phyloP scores from a whole-genome alignment of 1,140 invertebrate genomes.

The Eriosoma lanigerum region DNA sequence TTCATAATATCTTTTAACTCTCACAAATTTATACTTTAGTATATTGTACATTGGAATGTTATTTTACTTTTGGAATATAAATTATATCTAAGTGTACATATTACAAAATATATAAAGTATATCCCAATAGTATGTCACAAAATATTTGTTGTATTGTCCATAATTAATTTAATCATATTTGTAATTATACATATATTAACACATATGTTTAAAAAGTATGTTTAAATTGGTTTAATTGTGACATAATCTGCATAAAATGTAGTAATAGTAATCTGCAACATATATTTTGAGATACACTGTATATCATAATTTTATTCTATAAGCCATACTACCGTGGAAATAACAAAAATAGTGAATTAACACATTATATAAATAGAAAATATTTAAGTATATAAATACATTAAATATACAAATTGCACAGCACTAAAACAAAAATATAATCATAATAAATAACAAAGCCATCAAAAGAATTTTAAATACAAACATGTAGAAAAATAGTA shows the following conservation, averaged over 20 bases:
- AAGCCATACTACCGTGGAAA: not conserved
- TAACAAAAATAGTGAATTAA: no score
- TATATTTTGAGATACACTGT: not conserved
- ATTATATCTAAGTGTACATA: constrained; percentile 3
- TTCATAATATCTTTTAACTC: not conserved
- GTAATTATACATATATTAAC: no score
- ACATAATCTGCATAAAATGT: no score
- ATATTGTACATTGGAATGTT: constrained; percentile 2
- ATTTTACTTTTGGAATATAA: constrained; percentile 1
- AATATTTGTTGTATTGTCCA: no score
- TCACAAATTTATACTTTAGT: not conserved
- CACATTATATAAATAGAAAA: not conserved
- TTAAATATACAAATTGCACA: constrained; percentile 14
- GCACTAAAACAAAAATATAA: constrained; percentile 35
- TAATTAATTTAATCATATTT: no score
- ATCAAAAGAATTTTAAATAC: constrained; percentile 44
- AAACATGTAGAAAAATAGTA: constrained; percentile 49
- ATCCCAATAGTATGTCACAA: no score
- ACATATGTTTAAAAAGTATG: no score
- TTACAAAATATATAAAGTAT: not conserved
- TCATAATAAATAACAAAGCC: constrained; percentile 36
- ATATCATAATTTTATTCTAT: not conserved
- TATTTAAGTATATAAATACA: constrained; percentile 20
- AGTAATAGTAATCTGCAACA: no score
- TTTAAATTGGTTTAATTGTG: no score